Conservation (phyloP, 2,113 vertebrate genomes). For the Podilymbus podiceps region DNA sequence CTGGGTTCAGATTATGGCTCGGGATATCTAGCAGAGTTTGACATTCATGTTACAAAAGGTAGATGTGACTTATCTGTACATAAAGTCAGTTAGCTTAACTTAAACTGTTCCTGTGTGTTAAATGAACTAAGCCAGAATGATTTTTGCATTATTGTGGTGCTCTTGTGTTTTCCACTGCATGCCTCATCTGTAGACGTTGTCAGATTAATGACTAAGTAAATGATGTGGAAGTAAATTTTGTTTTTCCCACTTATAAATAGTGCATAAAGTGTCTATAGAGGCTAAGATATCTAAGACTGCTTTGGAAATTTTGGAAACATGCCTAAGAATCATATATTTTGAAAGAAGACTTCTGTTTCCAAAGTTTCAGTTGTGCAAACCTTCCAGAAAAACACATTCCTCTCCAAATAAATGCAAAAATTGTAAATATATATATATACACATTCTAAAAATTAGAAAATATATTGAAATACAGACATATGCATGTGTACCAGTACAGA, state of each 20-base stretch:
- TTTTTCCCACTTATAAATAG: neutral
- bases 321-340: neutral
- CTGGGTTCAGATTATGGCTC: neutral
- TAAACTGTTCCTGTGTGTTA: neutral
- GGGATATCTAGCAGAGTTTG: neutral
- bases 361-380: neutral
- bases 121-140: neutral
- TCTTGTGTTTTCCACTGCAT: neutral
- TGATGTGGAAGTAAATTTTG: neutral
- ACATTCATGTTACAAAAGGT: neutral
- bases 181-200: neutral
- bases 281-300: neutral
- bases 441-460: neutral
- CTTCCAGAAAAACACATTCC: neutral
- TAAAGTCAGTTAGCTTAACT: neutral
- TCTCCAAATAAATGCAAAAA: neutral
- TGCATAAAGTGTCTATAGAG: neutral
- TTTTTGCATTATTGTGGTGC: neutral
- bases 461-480: neutral
- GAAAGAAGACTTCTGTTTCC: neutral
- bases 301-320: neutral
- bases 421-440: neutral
- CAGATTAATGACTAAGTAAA: neutral
- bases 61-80: accelerated
- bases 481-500: neutral